These are phyloP conservation scores for Linepithema humile DNA, from an alignment of 1,140 invertebrate species.

Conservation along the genomic window DNA sequence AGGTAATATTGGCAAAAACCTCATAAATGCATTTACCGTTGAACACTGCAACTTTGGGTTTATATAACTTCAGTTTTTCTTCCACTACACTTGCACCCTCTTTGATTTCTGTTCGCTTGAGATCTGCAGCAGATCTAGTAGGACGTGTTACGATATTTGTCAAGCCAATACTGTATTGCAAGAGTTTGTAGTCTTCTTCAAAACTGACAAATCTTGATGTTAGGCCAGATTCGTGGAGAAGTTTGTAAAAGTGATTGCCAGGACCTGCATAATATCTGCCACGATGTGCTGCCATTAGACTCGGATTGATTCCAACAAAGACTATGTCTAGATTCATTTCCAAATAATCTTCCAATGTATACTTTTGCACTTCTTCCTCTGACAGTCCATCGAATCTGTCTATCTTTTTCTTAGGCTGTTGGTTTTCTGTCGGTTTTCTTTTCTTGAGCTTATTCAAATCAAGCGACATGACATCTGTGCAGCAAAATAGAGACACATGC, in stretches of 20 bases:
- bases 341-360: slow-evolving; percentile 78
- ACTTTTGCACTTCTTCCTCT: slow-evolving; percentile 79
- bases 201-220: slow-evolving; percentile 73
- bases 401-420: slow-evolving; percentile 69
- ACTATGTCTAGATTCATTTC: slow-evolving; percentile 79
- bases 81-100: slow-evolving; percentile 75
- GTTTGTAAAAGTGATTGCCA: slow-evolving; percentile 83
- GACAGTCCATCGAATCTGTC: slow-evolving; percentile 79
- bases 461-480: slow-evolving; percentile 67
- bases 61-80: slow-evolving; percentile 77
- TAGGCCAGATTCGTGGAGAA: slow-evolving; percentile 77
- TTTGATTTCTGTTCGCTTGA: slow-evolving; percentile 79
- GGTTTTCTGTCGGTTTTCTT: slow-evolving; percentile 17
- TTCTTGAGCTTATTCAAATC: slow-evolving; percentile 73
- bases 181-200: slow-evolving; percentile 79
- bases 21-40: slow-evolving; percentile 83
- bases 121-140: slow-evolving; percentile 80
- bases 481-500: not conserved
- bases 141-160: slow-evolving; percentile 81
- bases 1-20: slow-evolving; percentile 73
- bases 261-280: slow-evolving; percentile 82
- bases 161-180: slow-evolving; percentile 78
- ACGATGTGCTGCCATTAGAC: slow-evolving; percentile 80
- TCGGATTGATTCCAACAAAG: slow-evolving; percentile 82
- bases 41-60: slow-evolving; percentile 81